Conservation (phyloP, 2,888 invertebrate genomes). For the Meta bourneti region DNA sequence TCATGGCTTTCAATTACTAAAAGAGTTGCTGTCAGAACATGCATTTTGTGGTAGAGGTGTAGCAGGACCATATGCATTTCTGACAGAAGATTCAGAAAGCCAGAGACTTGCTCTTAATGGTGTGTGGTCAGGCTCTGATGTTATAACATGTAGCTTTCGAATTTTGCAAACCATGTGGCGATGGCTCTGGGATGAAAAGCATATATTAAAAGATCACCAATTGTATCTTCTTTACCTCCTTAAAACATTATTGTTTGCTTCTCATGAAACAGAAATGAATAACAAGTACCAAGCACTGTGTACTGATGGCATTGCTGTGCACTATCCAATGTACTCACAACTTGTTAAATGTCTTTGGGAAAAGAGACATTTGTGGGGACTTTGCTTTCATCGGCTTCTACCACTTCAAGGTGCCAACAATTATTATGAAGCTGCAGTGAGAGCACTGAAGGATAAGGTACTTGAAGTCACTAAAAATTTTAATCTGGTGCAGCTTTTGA, state of each 20-base stretch:
- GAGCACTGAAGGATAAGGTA: constrained; percentile 53
- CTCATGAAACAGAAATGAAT: constrained; percentile 51
- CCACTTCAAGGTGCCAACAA: constrained; percentile 57
- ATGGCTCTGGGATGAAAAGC: constrained; percentile 71
- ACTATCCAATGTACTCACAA: constrained; percentile 59
- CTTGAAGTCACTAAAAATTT: constrained; percentile 54
- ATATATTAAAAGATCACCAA: constrained; percentile 55
- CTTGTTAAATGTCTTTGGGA: constrained; percentile 32
- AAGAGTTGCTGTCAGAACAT: constrained; percentile 48
- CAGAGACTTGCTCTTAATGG: constrained; percentile 21
- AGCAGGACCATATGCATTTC: constrained; percentile 43
- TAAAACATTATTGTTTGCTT: constrained; percentile 62
- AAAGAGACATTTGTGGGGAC: constrained; percentile 20
- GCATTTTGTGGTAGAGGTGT: constrained; percentile 49
- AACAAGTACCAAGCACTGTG: constrained; percentile 51
- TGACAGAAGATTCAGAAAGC: constrained; percentile 56
- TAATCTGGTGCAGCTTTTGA: constrained; percentile 56
- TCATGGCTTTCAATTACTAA: constrained; percentile 53
- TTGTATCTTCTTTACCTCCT: constrained; percentile 61
- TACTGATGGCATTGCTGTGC: constrained; percentile 39
- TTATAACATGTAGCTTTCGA: constrained; percentile 57
- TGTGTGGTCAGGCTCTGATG: constrained; percentile 46
- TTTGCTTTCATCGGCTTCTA: constrained; percentile 26
- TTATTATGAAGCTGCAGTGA: constrained; percentile 68
- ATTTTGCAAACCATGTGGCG: constrained; percentile 56